Evolutionary conservation across 2,113 vertebrate genomes (phyloP), one percentile per base, ranked within the genome.

Genomic region (Halcyon senegalensis): DNA sequence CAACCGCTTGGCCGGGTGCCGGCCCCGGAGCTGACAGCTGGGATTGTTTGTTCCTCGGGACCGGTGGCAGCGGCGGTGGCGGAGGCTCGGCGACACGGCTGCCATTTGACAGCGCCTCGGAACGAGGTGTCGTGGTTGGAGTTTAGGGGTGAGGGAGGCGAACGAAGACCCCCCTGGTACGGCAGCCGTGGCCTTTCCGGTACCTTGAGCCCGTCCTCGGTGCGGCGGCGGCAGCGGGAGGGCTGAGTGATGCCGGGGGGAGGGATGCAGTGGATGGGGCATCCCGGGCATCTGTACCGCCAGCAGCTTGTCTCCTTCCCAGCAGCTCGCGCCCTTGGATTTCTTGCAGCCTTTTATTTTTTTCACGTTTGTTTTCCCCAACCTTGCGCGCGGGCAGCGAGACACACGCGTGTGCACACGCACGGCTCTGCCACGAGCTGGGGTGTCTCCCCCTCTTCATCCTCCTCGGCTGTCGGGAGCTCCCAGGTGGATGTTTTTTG

Each of bases 1-100:
- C 69, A 25, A 5, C 50, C 77, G 31, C 82, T 93, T 93, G 84
- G 87, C 87, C 39, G 17, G 8, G n/a, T 35, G 74, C 85, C 88
- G 85, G 64, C 56, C 31, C 84, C 50, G 58, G 94, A 76, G 80
- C 91, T 67, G 91, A 85, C 94, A 94, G 92, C 92, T 89, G 95
- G 35, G 96, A 50, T 81, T 94, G 90, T 93, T 94, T 93, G 96
- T 87, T 85, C 80, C 62, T 43, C 10, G 13, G 75, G 58, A 48
- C 27, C 55, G n/a, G 79, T 31, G 76, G 15, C 75, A 33, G 50
- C 11, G 51, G 16, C 23, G 67, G 20, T 60, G 35, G 60, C 21
- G 60, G 75, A 63, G 20, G 20, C 43, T 56, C 70, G 9, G 48
- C 18, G 21, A 66, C 28, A 24, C 37, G 6, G 60, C 77, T 31